Conservation (phyloP, 1,140 invertebrate genomes). For the Odontomachus brunneus region DNA sequence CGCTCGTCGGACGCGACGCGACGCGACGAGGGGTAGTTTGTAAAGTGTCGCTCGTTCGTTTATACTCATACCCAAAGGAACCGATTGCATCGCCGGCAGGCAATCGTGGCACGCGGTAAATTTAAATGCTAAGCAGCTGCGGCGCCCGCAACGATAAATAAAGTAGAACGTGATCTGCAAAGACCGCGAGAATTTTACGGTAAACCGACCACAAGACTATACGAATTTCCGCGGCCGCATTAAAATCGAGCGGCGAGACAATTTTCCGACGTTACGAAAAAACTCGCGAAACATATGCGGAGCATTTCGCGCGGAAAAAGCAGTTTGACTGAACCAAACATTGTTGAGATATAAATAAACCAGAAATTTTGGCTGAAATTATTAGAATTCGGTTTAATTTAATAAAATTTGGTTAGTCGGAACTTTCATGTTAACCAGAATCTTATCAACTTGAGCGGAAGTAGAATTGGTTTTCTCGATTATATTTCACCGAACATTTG, state of each 20-base stretch:
- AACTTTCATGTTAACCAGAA: too few species aligned
- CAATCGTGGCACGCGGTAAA: constrained; percentile 31
- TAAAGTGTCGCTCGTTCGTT: constrained; percentile 57
- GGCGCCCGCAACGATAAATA: constrained; percentile 37
- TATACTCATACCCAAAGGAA: constrained; percentile 38
- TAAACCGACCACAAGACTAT: constrained; percentile 15
- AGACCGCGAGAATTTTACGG: constrained; percentile 29
- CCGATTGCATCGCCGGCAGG: constrained; percentile 24
- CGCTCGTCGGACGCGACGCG: constrained; percentile 1
- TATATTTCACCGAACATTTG: too few species aligned
- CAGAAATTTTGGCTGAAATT: too few species aligned
- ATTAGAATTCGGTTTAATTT: too few species aligned
- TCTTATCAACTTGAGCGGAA: too few species aligned
- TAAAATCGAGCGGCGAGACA: neutral
- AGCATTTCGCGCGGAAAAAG: too few species aligned
- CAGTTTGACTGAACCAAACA: too few species aligned
- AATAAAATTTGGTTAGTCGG: too few species aligned
- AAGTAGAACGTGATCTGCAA: constrained; percentile 47
- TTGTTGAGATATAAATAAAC: too few species aligned
- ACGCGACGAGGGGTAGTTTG: constrained; percentile 42
- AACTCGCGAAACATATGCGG: constrained; percentile 25
- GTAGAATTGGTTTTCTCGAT: too few species aligned
- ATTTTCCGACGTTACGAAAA: neutral
- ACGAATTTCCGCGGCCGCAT: neutral
- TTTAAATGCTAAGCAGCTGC: constrained; percentile 58